These are phyloP conservation scores for Bradysia coprophila DNA, from an alignment of 1,140 invertebrate genomes.

Conservation along the genomic window DNA sequence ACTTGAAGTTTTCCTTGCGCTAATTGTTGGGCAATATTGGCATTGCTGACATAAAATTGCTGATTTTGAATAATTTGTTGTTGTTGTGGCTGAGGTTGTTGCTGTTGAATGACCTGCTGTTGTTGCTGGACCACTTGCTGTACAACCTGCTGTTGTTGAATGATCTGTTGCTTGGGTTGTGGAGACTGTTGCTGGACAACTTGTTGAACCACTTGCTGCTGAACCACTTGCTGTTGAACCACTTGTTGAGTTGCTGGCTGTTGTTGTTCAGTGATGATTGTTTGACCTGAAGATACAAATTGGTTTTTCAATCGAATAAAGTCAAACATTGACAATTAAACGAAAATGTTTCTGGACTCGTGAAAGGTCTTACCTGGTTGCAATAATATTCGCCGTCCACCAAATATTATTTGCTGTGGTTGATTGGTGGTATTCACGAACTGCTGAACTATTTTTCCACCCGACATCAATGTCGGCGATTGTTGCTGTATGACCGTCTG, in stretches of 20 bases:
- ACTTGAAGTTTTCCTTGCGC: conserved; percentile 60
- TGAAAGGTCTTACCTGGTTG: conserved; percentile 18
- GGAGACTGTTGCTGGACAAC: conserved; percentile 14
- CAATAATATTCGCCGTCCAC: conserved; percentile 18
- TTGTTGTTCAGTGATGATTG: too few species aligned
- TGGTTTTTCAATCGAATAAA: too few species aligned
- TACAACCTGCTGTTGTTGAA: conserved; percentile 8
- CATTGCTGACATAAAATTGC: conserved; percentile 54
- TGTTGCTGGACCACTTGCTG: conserved; percentile 3
- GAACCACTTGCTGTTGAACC: conserved; percentile 18
- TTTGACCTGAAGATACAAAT: too few species aligned
- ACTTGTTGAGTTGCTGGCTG: conserved; percentile 7
- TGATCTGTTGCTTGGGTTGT: conserved; percentile 5
- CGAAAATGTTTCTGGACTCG: conserved; percentile 14
- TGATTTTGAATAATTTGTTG: conserved; percentile 11
- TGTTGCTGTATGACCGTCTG: conserved; percentile 8
- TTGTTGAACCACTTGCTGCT: conserved; percentile 14
- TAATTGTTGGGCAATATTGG: conserved; percentile 51
- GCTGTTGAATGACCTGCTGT: conserved; percentile 8
- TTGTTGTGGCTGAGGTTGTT: conserved; percentile 15
- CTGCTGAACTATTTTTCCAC: conserved; percentile 21
- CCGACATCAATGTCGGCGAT: conserved; percentile 17
- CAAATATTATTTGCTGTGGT: conserved; percentile 21
- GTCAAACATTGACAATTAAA: too few species aligned
- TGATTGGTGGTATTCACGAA: conserved; percentile 23